A percentile compares a stretch with the other conserved stretches of the same genome.
Evolutionary conservation across 2,113 vertebrate species (phyloP).

Genomic region (Chionomys nivalis): DNA sequence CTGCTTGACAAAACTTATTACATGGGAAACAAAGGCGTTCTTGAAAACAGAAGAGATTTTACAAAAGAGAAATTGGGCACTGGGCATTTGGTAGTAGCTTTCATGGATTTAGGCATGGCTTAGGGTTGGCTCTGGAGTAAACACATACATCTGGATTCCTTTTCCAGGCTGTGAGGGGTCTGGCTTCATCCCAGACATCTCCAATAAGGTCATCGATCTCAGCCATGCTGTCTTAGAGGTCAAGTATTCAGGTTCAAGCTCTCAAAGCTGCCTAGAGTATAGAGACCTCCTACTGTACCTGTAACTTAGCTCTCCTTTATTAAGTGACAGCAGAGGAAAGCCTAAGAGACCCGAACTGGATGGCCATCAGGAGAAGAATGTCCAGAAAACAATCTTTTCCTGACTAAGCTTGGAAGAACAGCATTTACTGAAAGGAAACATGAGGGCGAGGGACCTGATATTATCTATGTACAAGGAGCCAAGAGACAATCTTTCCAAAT

Average conservation of each 20-base stretch:
- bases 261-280: not conserved
- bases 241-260: not conserved
- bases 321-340: not conserved
- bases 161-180: not conserved
- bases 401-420: slow-evolving; percentile 35
- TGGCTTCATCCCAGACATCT: not conserved
- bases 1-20: not conserved
- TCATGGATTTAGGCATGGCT: not conserved
- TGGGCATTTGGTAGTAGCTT: not conserved
- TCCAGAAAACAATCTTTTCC: not conserved
- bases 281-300: not conserved
- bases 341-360: not conserved
- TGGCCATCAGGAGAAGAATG: not conserved
- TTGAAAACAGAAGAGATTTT: not conserved
- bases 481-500: slow-evolving; percentile 9
- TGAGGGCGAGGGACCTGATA: not conserved
- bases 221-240: not conserved
- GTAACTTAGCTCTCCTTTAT: not conserved
- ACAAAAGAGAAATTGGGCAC: not conserved
- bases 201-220: not conserved
- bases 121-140: not conserved
- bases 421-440: slow-evolving; percentile 19
- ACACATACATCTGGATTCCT: accelerated
- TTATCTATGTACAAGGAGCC: not conserved
- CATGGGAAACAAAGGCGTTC: not conserved